Evolutionary conservation across 1,140 invertebrate species (phyloP).

Genomic region (Belonocnema kinseyi): DNA sequence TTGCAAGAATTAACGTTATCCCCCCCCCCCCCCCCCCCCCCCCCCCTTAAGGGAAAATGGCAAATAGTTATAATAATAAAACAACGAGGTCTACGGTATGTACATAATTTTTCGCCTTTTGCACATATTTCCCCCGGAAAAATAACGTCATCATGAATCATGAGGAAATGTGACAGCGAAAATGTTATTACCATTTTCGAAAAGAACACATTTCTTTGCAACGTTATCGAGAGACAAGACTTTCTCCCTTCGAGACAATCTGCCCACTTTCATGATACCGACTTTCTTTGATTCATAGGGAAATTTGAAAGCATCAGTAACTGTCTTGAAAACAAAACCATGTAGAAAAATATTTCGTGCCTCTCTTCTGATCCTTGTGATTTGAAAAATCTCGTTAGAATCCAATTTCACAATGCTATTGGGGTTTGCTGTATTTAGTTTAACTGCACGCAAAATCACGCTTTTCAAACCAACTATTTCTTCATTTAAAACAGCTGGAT

Average conservation of each 20-base stretch:
- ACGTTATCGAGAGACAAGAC: background rate
- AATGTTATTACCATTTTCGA: background rate
- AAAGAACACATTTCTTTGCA: background rate
- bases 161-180: background rate
- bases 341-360: background rate
- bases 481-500: background rate
- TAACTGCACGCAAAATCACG: background rate
- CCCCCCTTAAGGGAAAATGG: too few relatives aligned
- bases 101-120: too few relatives aligned
- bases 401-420: background rate
- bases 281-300: conserved; percentile 10
- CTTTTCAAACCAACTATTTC: background rate
- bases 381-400: background rate
- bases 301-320: background rate
- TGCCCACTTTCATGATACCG: background rate
- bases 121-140: too few relatives aligned
- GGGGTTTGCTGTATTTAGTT: background rate
- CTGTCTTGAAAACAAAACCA: background rate
- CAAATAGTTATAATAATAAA: too few relatives aligned
- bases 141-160: too few relatives aligned
- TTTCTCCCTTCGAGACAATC: background rate
- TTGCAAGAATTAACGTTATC: too few relatives aligned
- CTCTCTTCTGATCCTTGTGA: background rate
- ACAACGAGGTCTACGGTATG: too few relatives aligned
- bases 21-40: too few relatives aligned